These are phyloP conservation scores for Drosophila pectinifera DNA, from an alignment of 1,140 invertebrate genomes.

Conservation along the genomic window DNA sequence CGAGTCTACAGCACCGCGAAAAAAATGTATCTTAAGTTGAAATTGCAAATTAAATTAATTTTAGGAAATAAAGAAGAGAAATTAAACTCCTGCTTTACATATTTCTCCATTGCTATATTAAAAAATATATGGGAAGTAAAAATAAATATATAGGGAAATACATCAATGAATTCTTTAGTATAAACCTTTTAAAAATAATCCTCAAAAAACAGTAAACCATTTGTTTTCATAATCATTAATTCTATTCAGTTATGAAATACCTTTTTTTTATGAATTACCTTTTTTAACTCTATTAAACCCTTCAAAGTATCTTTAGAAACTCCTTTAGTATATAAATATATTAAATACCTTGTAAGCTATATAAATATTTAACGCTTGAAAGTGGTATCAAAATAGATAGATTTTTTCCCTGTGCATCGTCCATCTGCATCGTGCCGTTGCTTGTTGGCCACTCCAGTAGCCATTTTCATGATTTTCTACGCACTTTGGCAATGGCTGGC, in stretches of 20 bases:
- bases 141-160: no score
- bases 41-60: neutral
- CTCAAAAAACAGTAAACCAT: no score
- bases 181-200: no score
- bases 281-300: no score
- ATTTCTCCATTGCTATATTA: no score
- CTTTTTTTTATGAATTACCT: no score
- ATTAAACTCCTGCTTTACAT: no score
- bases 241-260: no score
- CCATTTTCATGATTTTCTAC: slow-evolving; percentile 82
- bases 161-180: no score
- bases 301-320: neutral
- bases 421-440: slow-evolving; percentile 9
- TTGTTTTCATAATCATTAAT: no score
- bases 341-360: no score
- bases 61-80: neutral
- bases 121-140: no score
- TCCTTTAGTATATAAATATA: neutral
- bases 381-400: rapidly evolving
- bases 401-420: slow-evolving; percentile 9
- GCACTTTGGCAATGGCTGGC: slow-evolving; percentile 77
- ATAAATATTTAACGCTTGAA: neutral
- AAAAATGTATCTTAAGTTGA: neutral
- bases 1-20: neutral
- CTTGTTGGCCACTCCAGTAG: slow-evolving; percentile 63